Evolutionary conservation across 2,113 vertebrate species (phyloP).

Genomic region (Puntigrus tetrazona): DNA sequence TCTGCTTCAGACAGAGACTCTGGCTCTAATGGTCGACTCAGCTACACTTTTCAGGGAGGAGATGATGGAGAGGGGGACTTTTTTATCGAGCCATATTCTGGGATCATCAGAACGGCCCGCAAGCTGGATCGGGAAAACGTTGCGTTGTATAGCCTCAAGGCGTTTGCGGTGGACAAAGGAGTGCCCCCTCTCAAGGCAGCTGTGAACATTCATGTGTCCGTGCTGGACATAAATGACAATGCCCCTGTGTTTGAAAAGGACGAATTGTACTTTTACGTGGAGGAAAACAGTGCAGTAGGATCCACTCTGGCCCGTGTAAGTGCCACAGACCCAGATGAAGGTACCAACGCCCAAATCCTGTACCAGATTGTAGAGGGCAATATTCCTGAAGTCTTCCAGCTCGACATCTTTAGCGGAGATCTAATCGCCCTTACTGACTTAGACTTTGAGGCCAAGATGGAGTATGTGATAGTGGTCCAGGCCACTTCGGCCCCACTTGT

Average conservation of each 20-base stretch:
- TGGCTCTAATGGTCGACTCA: conserved; percentile 82
- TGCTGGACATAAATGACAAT: conserved; percentile 87
- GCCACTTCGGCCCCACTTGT: conserved; percentile 87
- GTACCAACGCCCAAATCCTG: conserved; percentile 86
- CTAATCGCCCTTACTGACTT: conserved; percentile 83
- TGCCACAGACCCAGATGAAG: conserved; percentile 83
- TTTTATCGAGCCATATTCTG: conserved; percentile 86
- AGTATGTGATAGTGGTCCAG: conserved; percentile 86
- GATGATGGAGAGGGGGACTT: conserved; percentile 87
- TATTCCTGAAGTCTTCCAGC: conserved; percentile 85
- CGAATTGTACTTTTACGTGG: conserved; percentile 82
- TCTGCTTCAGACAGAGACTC: conserved; percentile 85
- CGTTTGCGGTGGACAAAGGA: conserved; percentile 83
- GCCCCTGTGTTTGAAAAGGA: conserved; percentile 86
- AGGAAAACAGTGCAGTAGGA: conserved; percentile 86
- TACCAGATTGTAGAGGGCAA: conserved; percentile 90
- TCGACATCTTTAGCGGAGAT: conserved; percentile 86
- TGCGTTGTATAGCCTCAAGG: conserved; percentile 80
- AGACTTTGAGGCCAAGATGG: conserved; percentile 82
- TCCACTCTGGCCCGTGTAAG: conserved; percentile 82
- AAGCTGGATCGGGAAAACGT: conserved; percentile 86
- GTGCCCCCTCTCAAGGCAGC: conserved; percentile 79
- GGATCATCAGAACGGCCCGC: conserved; percentile 83
- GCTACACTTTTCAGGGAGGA: conserved; percentile 85
- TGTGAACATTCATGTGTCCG: conserved; percentile 81